Evolutionary conservation across 2,888 invertebrate species (phyloP).

Genomic region (Hirtodrosophila confusa): DNA sequence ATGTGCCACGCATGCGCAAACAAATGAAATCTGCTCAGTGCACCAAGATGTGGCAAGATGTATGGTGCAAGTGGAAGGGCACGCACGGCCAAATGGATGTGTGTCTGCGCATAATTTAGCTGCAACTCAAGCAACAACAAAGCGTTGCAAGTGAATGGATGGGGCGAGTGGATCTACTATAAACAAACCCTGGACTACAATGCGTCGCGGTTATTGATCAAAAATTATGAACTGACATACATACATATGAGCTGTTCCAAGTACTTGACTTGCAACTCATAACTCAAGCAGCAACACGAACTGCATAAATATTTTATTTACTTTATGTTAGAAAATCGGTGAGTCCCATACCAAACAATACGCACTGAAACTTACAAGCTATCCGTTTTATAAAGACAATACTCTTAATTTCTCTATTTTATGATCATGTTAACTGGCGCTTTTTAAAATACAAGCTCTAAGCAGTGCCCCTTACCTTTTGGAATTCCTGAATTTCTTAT

Average conservation of each 20-base stretch:
- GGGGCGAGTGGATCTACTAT: constrained; percentile 2
- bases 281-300: too few species aligned
- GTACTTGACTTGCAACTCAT: constrained; percentile 1
- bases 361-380: too few species aligned
- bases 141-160: constrained; percentile 16
- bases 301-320: too few species aligned
- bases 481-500: too few species aligned
- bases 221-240: constrained; percentile 26
- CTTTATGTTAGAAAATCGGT: too few species aligned
- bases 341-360: too few species aligned
- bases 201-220: constrained; percentile 7
- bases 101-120: constrained; percentile 60
- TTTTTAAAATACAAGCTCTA: too few species aligned
- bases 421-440: too few species aligned
- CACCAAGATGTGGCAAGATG: constrained; percentile 46
- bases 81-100: constrained; percentile 47
- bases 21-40: constrained; percentile 62
- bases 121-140: constrained; percentile 21
- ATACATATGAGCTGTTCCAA: constrained; percentile 2
- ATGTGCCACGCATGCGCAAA: constrained; percentile 73
- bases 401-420: too few species aligned
- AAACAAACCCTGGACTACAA: constrained; percentile 1
- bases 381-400: too few species aligned
- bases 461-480: too few species aligned
- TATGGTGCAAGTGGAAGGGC: constrained; percentile 57